Evolutionary conservation across 2,888 invertebrate species (phyloP).

Genomic region (Phytoseiulus persimilis): DNA sequence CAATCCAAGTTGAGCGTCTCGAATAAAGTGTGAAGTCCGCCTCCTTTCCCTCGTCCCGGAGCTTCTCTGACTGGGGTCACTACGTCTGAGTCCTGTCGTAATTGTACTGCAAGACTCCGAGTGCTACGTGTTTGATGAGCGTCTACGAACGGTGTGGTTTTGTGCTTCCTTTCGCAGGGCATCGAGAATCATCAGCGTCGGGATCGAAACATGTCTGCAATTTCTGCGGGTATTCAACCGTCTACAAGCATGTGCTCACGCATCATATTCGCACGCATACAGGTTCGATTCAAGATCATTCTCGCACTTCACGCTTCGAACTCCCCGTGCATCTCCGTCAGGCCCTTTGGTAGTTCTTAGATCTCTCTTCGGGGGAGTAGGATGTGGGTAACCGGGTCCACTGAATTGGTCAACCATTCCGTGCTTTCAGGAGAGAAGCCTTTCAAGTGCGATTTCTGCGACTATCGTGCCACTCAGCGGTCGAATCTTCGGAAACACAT

Average conservation of each 20-base stretch:
- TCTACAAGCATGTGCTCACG: slow-evolving; percentile 37
- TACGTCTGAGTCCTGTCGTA: neutral
- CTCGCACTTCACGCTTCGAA: too few relatives aligned
- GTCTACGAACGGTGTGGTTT: neutral
- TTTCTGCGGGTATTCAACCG: slow-evolving; percentile 34
- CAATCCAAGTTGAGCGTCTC: neutral
- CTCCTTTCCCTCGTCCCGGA: neutral
- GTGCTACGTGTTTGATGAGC: neutral
- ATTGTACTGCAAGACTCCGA: neutral
- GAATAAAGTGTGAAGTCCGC: neutral
- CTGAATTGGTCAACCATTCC: neutral
- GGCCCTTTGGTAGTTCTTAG: too few relatives aligned
- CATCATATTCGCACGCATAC: slow-evolving; percentile 36
- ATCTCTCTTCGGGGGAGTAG: neutral
- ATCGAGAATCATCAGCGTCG: slow-evolving; percentile 31
- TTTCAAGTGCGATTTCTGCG: slow-evolving; percentile 35
- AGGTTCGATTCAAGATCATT: neutral
- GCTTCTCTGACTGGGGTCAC: neutral
- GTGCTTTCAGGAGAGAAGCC: slow-evolving; percentile 22
- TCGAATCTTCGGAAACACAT: slow-evolving; percentile 37
- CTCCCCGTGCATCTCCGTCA: too few relatives aligned
- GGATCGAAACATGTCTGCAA: slow-evolving; percentile 37
- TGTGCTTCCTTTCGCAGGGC: slow-evolving; percentile 9
- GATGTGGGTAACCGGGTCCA: neutral
- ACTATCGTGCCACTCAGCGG: slow-evolving; percentile 34